Conservation (phyloP, 2,888 invertebrate species). For the Limnephilus marmoratus region DNA sequence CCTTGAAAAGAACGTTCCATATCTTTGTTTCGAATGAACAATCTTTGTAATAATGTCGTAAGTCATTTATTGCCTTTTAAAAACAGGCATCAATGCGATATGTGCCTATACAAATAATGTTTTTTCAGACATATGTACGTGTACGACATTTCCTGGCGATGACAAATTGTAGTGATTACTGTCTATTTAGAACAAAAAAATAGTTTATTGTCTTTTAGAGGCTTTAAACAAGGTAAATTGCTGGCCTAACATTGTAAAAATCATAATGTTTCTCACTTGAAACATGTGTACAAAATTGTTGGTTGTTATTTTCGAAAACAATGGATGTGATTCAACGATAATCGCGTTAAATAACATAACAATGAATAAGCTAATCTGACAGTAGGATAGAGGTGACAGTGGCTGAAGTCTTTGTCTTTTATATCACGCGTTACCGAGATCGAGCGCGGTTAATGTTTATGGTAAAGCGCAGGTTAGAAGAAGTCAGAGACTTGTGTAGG, state of each 20-base stretch:
- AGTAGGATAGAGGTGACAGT: no score
- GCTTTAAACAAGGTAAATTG: neutral
- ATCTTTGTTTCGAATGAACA: neutral
- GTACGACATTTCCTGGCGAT: neutral
- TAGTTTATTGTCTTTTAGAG: neutral
- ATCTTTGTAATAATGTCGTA: neutral
- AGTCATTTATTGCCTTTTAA: neutral
- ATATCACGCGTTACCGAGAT: neutral
- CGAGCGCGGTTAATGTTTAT: neutral
- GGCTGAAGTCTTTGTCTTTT: neutral
- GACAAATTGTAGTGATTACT: neutral
- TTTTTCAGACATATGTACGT: neutral
- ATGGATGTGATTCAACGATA: neutral
- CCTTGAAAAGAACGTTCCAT: neutral
- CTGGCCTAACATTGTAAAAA: neutral
- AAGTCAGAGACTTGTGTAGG: no score
- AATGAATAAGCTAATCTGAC: neutral
- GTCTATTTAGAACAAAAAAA: neutral
- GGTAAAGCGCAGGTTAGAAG: no score
- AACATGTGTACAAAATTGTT: neutral
- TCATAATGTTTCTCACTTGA: neutral
- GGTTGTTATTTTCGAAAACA: neutral
- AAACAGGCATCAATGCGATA: neutral
- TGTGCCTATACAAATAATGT: neutral
- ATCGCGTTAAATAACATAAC: neutral